A percentile compares a stretch with the other conserved stretches of the same genome.
Conservation (phyloP, 2,113 vertebrate species). For the Pontoporia blainvillei region DNA sequence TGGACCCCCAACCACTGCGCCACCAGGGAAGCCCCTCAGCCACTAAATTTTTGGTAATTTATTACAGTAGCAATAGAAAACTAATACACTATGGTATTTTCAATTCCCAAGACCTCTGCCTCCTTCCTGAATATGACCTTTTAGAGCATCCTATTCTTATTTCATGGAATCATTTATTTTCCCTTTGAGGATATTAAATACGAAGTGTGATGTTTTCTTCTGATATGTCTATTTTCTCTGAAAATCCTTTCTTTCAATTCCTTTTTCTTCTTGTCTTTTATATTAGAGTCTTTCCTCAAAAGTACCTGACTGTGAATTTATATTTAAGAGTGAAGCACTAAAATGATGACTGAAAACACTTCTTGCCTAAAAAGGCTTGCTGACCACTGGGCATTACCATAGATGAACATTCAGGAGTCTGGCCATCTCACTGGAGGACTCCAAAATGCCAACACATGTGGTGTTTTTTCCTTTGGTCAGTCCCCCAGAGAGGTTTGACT, state of each 20-base stretch:
- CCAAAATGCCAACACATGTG: not conserved
- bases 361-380: not conserved
- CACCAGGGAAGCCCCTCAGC: no score
- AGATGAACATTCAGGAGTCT: not conserved
- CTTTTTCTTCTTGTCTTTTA: not conserved
- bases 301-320: not conserved
- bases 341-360: not conserved
- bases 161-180: not conserved
- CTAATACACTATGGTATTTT: not conserved
- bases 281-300: not conserved
- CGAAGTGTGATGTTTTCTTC: not conserved
- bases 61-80: not conserved
- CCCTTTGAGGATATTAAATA: not conserved
- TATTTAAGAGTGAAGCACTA: not conserved
- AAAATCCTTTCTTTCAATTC: conserved; percentile 9
- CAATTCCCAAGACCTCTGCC: not conserved
- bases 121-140: not conserved
- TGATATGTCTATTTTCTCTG: not conserved
- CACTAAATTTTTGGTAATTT: not conserved
- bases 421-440: not conserved
- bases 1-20: no score
- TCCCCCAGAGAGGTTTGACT: not conserved
- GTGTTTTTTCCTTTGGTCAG: not conserved
- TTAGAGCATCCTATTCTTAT: not conserved
- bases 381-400: not conserved